Base-by-base conservation (phyloP, 2,888 invertebrate species). In the Drosophila formosana region DNA sequence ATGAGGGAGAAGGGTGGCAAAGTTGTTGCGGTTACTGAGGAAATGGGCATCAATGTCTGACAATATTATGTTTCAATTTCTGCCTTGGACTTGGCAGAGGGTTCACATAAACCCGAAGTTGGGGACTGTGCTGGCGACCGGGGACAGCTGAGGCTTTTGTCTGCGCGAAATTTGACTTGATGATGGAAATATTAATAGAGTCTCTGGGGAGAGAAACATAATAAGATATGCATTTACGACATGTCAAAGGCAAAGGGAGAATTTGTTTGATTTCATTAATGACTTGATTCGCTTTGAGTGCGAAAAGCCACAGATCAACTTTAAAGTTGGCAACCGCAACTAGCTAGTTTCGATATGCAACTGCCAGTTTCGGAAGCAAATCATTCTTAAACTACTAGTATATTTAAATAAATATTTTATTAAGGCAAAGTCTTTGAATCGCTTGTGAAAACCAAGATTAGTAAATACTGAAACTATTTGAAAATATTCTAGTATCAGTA, bases 41-140 rank as follows among this genome's bases (percentile, higher is more conserved):
- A 84, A 84, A 72, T 89, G 89, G 88, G 87, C 80, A 82, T 86
- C 89, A 87, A 87, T 85, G 89, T 89, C 90, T 86, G 89, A 78
- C 88, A 87, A 90, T 90, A 89, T 85, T 85, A 80, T 85, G 84
- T 88, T 85, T 84, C 87, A 84, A 84, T 84, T 89, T 88, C 66
- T 68, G 60, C 47, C 66, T 53, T 61, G 72, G 70, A 67, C 45
- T 57, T 57, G 72, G 61, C 57, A 13, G 41, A 56, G 34, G 6
- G 41, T 43, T 13, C 49, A 25, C 30, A 52, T 8, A 51, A 11
- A 23, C 3, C 34, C 13, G 11, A n/a, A 23, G 8, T 5, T 49
- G 43, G 30, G 47, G 41, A 25, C n/a, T 26, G 23, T 0, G n/a
- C 11, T 18, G 41, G 3, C 18, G 43, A 6, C 30, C 2, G 30